Evolutionary conservation across 2,113 vertebrate species (phyloP).

Genomic region (Amphilophus citrinellus): DNA sequence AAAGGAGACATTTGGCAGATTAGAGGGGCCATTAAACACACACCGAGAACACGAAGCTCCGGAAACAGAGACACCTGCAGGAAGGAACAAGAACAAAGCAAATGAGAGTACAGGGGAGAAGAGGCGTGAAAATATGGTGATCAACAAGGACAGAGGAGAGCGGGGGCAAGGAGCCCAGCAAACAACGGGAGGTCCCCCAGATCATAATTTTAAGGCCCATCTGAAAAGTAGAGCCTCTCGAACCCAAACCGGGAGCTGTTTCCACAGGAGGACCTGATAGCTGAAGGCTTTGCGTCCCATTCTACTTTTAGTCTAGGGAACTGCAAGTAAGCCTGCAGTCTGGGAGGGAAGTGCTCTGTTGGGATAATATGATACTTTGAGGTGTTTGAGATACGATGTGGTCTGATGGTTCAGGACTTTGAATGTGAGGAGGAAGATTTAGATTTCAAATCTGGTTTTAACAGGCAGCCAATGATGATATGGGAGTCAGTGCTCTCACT

Average conservation of each 20-base stretch:
- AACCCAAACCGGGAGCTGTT: neutral
- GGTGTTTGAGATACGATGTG: neutral
- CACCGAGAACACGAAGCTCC: neutral
- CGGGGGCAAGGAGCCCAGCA: neutral
- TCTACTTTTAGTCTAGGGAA: neutral
- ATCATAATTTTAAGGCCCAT: neutral
- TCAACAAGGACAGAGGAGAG: neutral
- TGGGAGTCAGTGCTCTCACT: neutral
- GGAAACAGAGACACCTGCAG: neutral
- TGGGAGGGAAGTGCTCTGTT: neutral
- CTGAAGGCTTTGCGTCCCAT: neutral
- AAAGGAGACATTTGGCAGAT: neutral
- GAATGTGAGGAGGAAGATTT: neutral
- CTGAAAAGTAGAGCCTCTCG: neutral
- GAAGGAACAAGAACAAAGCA: neutral
- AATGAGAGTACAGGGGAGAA: neutral
- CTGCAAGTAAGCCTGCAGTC: neutral
- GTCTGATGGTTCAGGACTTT: neutral
- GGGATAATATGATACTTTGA: neutral
- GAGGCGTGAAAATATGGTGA: neutral
- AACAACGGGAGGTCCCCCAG: neutral
- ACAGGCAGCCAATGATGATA: neutral
- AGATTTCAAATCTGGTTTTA: neutral
- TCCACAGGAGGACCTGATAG: neutral
- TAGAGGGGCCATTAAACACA: neutral